A percentile compares a stretch with the other conserved stretches of the same genome.
Evolutionary conservation across 1,140 invertebrate species (phyloP).

Genomic region (Heliconius melpomene): DNA sequence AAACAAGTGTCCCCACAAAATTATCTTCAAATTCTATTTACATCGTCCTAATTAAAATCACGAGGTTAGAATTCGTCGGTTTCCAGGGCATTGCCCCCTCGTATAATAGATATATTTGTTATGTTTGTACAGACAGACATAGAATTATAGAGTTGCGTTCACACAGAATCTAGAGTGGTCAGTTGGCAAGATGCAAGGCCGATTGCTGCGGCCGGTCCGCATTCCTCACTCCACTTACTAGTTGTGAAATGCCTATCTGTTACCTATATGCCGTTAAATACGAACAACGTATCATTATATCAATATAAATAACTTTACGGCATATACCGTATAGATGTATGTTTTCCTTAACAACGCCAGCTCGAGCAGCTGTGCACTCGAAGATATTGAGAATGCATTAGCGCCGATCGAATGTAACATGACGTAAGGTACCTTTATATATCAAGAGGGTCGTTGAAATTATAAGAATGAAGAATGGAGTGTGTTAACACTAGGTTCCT

Average conservation of each 20-base stretch:
- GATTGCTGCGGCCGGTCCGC: constrained; percentile 64
- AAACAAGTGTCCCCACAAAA: constrained; percentile 26
- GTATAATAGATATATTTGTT: constrained; percentile 16
- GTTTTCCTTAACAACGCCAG: constrained; percentile 15
- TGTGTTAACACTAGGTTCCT: too few relatives aligned
- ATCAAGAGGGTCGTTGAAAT: too few relatives aligned
- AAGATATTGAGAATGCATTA: constrained; percentile 29
- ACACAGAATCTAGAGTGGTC: constrained; percentile 67
- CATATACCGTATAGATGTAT: constrained; percentile 9
- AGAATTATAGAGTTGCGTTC: constrained; percentile 33
- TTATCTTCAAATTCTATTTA: constrained; percentile 41
- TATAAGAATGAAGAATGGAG: too few relatives aligned
- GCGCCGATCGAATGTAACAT: constrained; percentile 24
- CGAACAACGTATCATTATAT: constrained; percentile 35
- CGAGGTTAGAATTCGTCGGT: constrained; percentile 35
- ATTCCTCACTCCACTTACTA: constrained; percentile 68
- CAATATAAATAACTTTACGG: constrained; percentile 2
- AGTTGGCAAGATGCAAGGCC: constrained; percentile 74
- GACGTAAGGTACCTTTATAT: not conserved
- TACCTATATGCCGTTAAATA: constrained; percentile 42
- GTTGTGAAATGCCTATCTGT: constrained; percentile 70
- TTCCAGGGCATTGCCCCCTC: constrained; percentile 36
- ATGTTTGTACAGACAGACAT: constrained; percentile 24
- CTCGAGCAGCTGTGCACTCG: constrained; percentile 25
- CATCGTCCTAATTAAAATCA: constrained; percentile 40